Evolutionary conservation across 2,113 vertebrate species (phyloP).

Genomic region (Chauna torquata): DNA sequence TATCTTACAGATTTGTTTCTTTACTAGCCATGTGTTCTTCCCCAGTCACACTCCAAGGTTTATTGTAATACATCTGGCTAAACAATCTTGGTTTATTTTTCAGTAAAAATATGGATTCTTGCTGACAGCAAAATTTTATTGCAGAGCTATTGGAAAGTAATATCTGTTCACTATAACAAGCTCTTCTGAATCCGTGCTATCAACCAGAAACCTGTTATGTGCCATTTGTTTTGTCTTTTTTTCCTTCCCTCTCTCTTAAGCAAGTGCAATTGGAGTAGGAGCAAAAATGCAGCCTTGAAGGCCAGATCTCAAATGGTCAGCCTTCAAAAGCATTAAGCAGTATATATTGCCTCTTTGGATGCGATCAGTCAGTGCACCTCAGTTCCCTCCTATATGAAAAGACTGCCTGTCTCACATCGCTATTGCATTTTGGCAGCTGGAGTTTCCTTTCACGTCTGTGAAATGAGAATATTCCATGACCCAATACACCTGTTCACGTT

Average conservation of each 20-base stretch:
- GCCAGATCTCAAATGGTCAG: not conserved
- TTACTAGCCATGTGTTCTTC: not conserved
- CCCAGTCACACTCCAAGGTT: not conserved
- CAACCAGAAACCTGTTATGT: not conserved
- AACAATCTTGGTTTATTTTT: conserved; percentile 41
- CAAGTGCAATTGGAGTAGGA: not conserved
- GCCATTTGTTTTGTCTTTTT: not conserved
- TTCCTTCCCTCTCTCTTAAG: not conserved
- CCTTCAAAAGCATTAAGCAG: not conserved
- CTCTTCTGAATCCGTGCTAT: not conserved
- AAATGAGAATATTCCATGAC: not conserved
- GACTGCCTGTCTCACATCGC: not conserved
- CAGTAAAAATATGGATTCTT: conserved; percentile 30
- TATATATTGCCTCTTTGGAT: not conserved
- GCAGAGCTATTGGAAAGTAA: not conserved
- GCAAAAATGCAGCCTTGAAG: not conserved
- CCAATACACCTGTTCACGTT: not conserved
- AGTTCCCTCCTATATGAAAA: not conserved
- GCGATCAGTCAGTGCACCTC: not conserved
- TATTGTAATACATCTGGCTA: conserved; percentile 6
- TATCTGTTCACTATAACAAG: conserved; percentile 15
- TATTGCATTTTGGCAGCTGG: not conserved
- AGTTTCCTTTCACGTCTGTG: not conserved
- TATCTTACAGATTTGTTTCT: conserved; percentile 19
- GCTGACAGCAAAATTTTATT: conserved; percentile 33